phyloP scores from a whole-genome alignment of 2,888 invertebrate species.

The Ophioninae sp. region DNA sequence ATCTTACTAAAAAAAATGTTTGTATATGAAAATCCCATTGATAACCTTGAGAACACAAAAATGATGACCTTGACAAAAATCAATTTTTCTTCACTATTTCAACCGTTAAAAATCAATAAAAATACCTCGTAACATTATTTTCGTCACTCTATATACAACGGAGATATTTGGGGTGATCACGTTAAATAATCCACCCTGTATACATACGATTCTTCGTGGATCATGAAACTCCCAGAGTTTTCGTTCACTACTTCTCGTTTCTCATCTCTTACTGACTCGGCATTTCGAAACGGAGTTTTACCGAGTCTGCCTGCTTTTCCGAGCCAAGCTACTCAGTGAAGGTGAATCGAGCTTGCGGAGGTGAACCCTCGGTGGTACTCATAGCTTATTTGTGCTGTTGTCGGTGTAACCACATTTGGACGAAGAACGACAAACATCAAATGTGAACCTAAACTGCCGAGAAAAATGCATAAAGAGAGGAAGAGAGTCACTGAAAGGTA shows the following conservation, averaged over 20 bases:
- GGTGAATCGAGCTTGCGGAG: constrained; percentile 47
- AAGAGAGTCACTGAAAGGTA: neutral
- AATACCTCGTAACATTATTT: constrained; percentile 1
- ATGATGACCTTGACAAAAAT: neutral
- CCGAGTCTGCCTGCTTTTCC: constrained; percentile 1
- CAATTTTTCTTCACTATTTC: neutral
- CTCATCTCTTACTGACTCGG: constrained; percentile 10
- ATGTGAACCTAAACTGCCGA: neutral
- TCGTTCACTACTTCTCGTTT: constrained; percentile 19
- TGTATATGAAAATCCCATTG: too few species aligned
- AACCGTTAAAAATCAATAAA: constrained; percentile 4
- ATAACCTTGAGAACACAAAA: neutral
- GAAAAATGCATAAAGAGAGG: neutral
- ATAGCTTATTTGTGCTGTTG: constrained; percentile 3
- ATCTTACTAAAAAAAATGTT: too few species aligned
- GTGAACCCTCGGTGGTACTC: constrained; percentile 9
- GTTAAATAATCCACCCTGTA: neutral
- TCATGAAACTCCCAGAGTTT: constrained; percentile 26
- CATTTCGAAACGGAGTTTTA: constrained; percentile 27
- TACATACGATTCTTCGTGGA: constrained; percentile 1
- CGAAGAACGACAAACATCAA: constrained; percentile 3
- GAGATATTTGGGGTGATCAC: neutral
- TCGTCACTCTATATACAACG: neutral
- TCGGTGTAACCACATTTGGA: neutral
- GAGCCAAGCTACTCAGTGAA: constrained; percentile 6